Percentiles rank a stretch among this genome's conserved stretches.
These are phyloP conservation scores for Lutjanus campechanus DNA, from an alignment of 2,797 vertebrate species.

Conservation along the genomic window DNA sequence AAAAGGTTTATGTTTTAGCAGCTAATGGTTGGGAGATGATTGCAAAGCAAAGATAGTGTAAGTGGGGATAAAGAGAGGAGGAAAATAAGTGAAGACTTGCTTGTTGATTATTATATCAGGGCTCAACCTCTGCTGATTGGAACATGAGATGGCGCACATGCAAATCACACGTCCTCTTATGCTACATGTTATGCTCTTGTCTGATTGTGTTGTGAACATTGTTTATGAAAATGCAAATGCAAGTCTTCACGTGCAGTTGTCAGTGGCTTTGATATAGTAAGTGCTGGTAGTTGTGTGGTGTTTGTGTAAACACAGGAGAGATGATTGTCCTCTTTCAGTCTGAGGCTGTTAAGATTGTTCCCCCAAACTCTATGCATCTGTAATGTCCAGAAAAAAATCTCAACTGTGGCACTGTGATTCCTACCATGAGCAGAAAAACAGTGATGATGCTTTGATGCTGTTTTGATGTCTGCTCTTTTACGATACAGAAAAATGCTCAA, in stretches of 20 bases:
- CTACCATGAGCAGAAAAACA: slow-evolving; percentile 12
- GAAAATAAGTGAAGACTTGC: background rate
- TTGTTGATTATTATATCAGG: background rate
- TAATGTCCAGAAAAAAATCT: slow-evolving; percentile 9
- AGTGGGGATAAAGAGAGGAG: background rate
- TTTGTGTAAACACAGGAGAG: background rate
- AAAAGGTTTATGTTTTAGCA: background rate
- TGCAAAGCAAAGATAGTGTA: background rate
- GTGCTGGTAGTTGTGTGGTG: background rate
- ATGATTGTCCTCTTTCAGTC: background rate
- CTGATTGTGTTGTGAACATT: background rate
- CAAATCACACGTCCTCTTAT: background rate
- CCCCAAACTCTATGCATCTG: slow-evolving; percentile 22
- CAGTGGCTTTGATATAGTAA: background rate
- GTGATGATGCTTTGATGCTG: background rate
- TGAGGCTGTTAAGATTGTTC: background rate
- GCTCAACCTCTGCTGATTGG: background rate
- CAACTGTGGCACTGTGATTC: background rate
- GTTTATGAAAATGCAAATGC: slow-evolving; percentile 37
- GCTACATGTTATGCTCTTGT: background rate
- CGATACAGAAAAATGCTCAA: background rate
- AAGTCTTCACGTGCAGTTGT: slow-evolving; percentile 28
- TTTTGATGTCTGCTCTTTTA: background rate
- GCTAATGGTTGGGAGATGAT: background rate
- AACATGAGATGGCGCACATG: background rate